Conservation (phyloP, 2,113 vertebrate species). For the Reinhardtius hippoglossoides region DNA sequence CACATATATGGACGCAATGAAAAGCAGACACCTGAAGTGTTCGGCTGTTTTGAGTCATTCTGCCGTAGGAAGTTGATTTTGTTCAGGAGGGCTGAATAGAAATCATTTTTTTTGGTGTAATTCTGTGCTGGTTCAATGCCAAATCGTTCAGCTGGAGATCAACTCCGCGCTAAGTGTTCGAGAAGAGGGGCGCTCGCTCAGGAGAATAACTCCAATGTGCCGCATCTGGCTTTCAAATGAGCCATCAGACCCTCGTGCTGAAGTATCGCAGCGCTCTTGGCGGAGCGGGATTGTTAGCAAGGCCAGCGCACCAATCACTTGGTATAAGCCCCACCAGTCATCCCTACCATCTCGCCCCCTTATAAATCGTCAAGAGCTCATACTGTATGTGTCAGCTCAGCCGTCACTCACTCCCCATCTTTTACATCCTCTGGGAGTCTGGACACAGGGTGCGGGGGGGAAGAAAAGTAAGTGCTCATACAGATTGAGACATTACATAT, state of each 20-base stretch:
- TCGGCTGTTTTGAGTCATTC: not conserved
- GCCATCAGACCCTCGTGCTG: slow-evolving; percentile 55
- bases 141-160: slow-evolving; percentile 53
- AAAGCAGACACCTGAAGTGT: slow-evolving; percentile 16
- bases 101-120: not conserved
- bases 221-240: slow-evolving; percentile 62
- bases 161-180: slow-evolving; percentile 42
- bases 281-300: slow-evolving; percentile 44
- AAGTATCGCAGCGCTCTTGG: slow-evolving; percentile 54
- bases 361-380: slow-evolving; percentile 48
- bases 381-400: slow-evolving; percentile 16
- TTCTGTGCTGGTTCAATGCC: slow-evolving; percentile 36
- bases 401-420: slow-evolving; percentile 41
- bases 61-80: not conserved
- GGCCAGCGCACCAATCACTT: slow-evolving; percentile 68
- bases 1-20: not conserved
- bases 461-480: not conserved
- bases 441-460: too few relatives aligned
- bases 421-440: not conserved
- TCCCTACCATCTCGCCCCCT: slow-evolving; percentile 23
- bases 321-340: slow-evolving; percentile 39
- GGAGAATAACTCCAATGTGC: slow-evolving; percentile 41
- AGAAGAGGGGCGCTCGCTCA: slow-evolving; percentile 53
- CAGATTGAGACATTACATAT: slow-evolving; percentile 1
- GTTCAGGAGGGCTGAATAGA: not conserved